Evolutionary conservation across 2,113 vertebrate species (phyloP), one percentile per base, ranked within the genome.

Genomic region (Agapornis roseicollis): DNA sequence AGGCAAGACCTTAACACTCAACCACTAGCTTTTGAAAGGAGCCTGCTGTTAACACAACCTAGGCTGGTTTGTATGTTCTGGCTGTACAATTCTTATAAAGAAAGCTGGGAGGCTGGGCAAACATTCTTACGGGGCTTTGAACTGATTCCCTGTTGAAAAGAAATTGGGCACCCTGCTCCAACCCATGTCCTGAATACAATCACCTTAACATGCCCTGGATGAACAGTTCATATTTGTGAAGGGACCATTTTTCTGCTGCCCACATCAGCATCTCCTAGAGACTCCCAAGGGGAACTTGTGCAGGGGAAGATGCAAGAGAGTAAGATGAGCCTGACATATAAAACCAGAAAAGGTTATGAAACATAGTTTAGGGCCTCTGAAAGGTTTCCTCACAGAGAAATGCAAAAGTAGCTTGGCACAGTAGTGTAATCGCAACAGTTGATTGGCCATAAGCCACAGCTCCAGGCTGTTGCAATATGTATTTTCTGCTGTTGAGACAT

Each of bases 321-420:
- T 29, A 55, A 82, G 69, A 80, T 37, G 64, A 76, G 64, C 58
- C 83, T 90, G 52, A 83, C 90, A 74, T 74, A 44, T 88, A 71
- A 96, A 91, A 96, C 86, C 92, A 93, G 95, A 77, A 90, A 73
- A 93, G 56, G 84, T 95, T 94, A 90, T 95, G 96, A 97, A 96
- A 96, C 53, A 18, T 6, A 47, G 86, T n/a, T 68, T n/a, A 85
- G 78, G 80, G 77, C 92, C 88, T 89, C 88, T 35, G 63, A 52
- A 94, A 85, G 78, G 80, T 91, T 96, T 96, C 95, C 80, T 95
- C 77, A 90, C 68, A n/a, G 23, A 61, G 90, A 66, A 76, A 88
- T 1, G 9, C 50, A 39, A 78, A 91, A 55, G 96, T 20, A 84
- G 76, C 50, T 83, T 39, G 1, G 14, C 1, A 2, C 2, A 0